Conservation (phyloP, 2,888 invertebrate species). For the Tricholauxania praeusta region DNA sequence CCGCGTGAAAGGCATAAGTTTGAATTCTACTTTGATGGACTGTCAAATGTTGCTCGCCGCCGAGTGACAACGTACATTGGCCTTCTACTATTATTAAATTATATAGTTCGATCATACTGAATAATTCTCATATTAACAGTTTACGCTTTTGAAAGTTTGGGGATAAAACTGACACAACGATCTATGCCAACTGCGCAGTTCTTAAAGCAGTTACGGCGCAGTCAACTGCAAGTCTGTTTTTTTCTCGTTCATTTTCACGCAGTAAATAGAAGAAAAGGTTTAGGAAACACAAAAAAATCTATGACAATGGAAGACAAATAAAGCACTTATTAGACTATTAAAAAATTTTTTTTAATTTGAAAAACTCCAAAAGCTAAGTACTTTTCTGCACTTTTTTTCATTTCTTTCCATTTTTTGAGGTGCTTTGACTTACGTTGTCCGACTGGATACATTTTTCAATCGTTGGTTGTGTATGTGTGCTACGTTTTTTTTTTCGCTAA, state of each 20-base stretch:
- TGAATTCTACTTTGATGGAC: too few species aligned
- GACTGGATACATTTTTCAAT: conserved; percentile 74
- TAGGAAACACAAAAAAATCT: not conserved
- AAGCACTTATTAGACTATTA: too few species aligned
- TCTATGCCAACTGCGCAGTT: conserved; percentile 27
- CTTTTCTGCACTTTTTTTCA: not conserved
- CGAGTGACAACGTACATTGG: too few species aligned
- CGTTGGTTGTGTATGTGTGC: conserved; percentile 43
- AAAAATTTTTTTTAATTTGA: too few species aligned
- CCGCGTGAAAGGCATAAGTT: too few species aligned
- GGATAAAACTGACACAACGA: conserved; percentile 9
- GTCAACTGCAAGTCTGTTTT: conserved; percentile 20
- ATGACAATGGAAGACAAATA: too few species aligned
- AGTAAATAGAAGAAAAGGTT: not conserved
- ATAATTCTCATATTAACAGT: too few species aligned
- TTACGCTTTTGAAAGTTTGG: too few species aligned
- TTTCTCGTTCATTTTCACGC: not conserved
- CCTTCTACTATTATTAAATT: too few species aligned
- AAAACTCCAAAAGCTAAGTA: too few species aligned
- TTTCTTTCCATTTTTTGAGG: not conserved
- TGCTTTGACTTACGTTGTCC: conserved; percentile 74
- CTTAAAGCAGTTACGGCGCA: conserved; percentile 20
- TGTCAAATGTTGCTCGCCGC: too few species aligned
- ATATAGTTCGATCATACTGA: too few species aligned
- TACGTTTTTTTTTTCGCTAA: conserved; percentile 23